Conservation (phyloP, 2,113 vertebrate genomes). For the Pterocles gutturalis region DNA sequence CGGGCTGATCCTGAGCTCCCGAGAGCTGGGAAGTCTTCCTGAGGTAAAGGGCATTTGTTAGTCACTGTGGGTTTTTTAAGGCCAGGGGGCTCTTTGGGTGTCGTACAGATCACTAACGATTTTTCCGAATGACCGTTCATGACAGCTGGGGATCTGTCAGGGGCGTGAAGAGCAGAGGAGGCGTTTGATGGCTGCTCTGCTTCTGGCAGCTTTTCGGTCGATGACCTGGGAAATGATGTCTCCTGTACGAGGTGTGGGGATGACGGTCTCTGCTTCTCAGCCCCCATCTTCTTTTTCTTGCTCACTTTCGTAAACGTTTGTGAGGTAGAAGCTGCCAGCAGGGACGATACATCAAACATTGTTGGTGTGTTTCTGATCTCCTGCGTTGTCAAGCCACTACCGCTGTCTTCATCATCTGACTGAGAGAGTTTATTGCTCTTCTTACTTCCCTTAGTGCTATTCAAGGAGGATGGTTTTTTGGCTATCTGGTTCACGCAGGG, state of each 20-base stretch:
- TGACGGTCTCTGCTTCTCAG: slow-evolving; percentile 56
- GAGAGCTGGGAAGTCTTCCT: slow-evolving; percentile 95
- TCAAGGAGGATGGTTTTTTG: slow-evolving; percentile 80
- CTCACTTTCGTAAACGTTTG: slow-evolving; percentile 80
- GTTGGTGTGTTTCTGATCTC: slow-evolving; percentile 84
- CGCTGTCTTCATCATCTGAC: slow-evolving; percentile 72
- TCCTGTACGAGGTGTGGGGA: background rate
- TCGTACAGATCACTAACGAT: background rate
- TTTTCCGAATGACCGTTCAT: slow-evolving; percentile 85
- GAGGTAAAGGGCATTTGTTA: slow-evolving; percentile 71
- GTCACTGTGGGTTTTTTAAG: slow-evolving; percentile 71
- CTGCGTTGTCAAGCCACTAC: slow-evolving; percentile 74
- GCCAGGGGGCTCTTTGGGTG: slow-evolving; percentile 75
- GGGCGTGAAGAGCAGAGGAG: background rate
- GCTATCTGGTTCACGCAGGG: slow-evolving; percentile 58
- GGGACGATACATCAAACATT: slow-evolving; percentile 88
- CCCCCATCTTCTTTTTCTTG: slow-evolving; percentile 89
- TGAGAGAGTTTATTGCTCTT: slow-evolving; percentile 63
- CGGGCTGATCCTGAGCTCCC: slow-evolving; percentile 79
- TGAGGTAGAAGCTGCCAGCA: slow-evolving; percentile 78
- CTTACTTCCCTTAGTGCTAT: slow-evolving; percentile 61
- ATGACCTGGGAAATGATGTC: background rate
- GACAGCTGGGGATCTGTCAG: background rate
- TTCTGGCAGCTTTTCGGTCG: slow-evolving; percentile 79
- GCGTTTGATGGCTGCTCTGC: slow-evolving; percentile 52